Evolutionary conservation across 2,888 invertebrate genomes (phyloP).

Genomic region (Pheosia tremula): DNA sequence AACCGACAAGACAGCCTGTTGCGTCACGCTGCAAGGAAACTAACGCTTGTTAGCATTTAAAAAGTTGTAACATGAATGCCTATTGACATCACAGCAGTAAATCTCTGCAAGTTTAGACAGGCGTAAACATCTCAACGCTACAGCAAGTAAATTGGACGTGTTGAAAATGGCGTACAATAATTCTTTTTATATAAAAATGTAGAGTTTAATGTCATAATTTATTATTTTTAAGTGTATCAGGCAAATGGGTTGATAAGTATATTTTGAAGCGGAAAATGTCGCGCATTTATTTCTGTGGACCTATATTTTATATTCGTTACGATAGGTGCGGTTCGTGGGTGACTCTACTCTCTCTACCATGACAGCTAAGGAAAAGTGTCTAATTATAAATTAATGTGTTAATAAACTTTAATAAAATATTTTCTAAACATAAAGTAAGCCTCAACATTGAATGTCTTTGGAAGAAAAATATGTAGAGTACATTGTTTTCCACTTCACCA

Average conservation of each 20-base stretch:
- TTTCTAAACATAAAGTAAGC: not conserved
- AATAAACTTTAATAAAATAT: not conserved
- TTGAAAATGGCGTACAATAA: conserved; percentile 24
- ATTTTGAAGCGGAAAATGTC: conserved; percentile 26
- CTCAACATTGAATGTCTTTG: no score
- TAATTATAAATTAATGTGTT: not conserved
- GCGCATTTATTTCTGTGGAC: conserved; percentile 11
- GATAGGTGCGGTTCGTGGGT: not conserved
- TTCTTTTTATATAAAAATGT: conserved; percentile 32
- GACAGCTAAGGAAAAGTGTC: not conserved
- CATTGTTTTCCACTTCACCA: no score
- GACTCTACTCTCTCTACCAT: not conserved
- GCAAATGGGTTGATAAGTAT: conserved; percentile 32
- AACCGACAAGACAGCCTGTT: conserved; percentile 35
- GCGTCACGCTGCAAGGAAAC: conserved; percentile 19
- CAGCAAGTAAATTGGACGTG: conserved; percentile 35
- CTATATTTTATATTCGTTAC: conserved; percentile 24
- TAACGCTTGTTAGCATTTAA: conserved; percentile 12
- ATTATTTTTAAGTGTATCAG: conserved; percentile 30
- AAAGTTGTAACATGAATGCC: conserved; percentile 19
- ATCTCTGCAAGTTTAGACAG: conserved; percentile 24
- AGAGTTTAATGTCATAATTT: conserved; percentile 35
- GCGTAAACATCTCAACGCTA: conserved; percentile 29
- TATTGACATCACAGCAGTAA: conserved; percentile 24
- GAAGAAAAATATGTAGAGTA: no score